Evolutionary conservation across 2,888 invertebrate genomes (phyloP), one percentile per base, ranked within the genome.

Genomic region (Aleiodes testaceus): DNA sequence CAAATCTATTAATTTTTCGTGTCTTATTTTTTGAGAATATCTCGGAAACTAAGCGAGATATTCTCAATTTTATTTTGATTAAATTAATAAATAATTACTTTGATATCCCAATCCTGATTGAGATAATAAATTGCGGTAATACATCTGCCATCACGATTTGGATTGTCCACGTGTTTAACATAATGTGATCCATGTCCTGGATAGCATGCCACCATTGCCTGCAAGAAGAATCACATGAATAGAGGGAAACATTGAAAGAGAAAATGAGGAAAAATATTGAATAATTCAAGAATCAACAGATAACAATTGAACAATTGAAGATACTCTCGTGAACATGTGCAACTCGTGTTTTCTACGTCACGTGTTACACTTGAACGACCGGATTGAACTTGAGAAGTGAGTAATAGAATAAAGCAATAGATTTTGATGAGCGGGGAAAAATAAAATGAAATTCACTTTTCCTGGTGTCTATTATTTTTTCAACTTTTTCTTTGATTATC

Each of bases 181-280:
- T 99, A 99, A 84, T 96, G 95, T 11, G 97, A 93, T 69, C 97
- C 97, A 66, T 93, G 92, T 36, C 98, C 98, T 0, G 98, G 99
- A 88, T 99, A 99, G 86, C 98, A 98, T 47, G 99, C 98, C 47
- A 99, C 95, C 99, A 99, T 99, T 42, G 98, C 98, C 98, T 98
- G 89, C 18, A 90, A 88, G 78, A 82, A 78, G 74, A 74, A 80
- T 75, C 75, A 75, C 52, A n/a, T 4, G 36, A n/a, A 49, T n/a
- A 36, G 47, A 64, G n/a, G n/a, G 42, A 16, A 1, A 11, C 45
- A 66, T 16, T 63, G 7, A 59, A 45, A 26, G 26, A 26, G 26
- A 5, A 22, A 64, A 64, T 49, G 66, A 50, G 14, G 49, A 66
- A 66, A n/a, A 61, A 18, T 14, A 36, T 61, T 45, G 12, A 63